phyloP scores from a whole-genome alignment of 2,797 vertebrate species.

The Bradypus variegatus region DNA sequence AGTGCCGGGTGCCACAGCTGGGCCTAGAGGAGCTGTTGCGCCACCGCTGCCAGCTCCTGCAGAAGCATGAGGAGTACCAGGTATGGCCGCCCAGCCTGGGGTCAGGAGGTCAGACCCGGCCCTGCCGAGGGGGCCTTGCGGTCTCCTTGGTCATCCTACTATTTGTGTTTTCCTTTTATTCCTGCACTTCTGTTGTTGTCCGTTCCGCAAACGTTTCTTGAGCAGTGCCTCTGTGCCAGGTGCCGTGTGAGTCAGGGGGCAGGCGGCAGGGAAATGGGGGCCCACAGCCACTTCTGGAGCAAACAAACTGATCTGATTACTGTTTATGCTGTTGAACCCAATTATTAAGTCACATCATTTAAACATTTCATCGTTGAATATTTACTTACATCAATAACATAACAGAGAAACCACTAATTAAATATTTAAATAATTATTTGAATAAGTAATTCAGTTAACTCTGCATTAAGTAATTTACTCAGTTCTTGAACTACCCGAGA shows the following conservation, averaged over 20 bases:
- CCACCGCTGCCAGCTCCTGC: conserved; percentile 77
- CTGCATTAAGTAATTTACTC: background rate
- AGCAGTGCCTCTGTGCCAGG: rapidly evolving
- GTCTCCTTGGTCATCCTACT: rapidly evolving
- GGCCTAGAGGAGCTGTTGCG: conserved; percentile 84
- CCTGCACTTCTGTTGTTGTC: background rate
- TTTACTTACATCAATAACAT: background rate
- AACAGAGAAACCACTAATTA: background rate
- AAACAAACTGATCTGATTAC: too few relatives aligned
- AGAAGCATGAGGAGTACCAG: conserved; percentile 82
- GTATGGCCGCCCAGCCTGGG: conserved; percentile 58
- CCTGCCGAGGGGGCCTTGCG: background rate
- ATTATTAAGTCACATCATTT: background rate
- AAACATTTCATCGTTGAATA: background rate
- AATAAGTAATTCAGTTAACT: background rate
- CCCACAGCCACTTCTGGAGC: too few relatives aligned
- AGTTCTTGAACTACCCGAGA: background rate
- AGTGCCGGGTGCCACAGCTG: conserved; percentile 79
- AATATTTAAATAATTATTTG: background rate
- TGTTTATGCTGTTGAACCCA: background rate
- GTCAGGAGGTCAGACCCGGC: background rate
- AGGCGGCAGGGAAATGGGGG: background rate
- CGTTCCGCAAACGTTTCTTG: background rate
- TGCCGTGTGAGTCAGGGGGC: background rate
- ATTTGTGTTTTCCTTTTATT: background rate